Conservation (phyloP, 1,140 invertebrate genomes). For the Drosophila sturtevanti region DNA sequence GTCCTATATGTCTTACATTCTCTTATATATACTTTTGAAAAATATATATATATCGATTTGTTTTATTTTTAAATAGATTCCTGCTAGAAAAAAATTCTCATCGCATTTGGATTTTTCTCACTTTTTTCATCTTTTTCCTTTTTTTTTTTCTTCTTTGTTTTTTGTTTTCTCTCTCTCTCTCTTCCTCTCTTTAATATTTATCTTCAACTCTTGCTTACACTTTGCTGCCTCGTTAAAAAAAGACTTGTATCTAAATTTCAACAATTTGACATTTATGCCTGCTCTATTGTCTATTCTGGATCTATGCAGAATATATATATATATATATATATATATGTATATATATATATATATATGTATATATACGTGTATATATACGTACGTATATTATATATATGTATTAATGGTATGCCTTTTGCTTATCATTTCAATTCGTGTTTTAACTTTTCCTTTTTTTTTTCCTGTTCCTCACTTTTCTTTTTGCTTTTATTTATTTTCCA, state of each 20-base stretch:
- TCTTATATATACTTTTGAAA: conserved; percentile 72
- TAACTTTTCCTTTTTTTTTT: too few relatives aligned
- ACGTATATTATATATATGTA: conserved; percentile 33
- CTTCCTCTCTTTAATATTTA: too few relatives aligned
- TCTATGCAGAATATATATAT: conserved; percentile 21
- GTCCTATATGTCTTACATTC: conserved; percentile 74
- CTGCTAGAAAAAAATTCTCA: conserved; percentile 63
- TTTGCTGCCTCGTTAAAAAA: conserved; percentile 2
- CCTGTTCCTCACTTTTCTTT: too few relatives aligned
- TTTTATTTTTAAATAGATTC: conserved; percentile 62
- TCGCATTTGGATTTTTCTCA: conserved; percentile 49
- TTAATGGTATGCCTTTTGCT: too few relatives aligned
- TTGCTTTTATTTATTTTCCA: too few relatives aligned
- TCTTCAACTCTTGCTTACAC: too few relatives aligned
- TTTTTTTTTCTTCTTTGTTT: conserved; percentile 18
- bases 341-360: conserved; percentile 20
- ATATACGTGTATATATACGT: conserved; percentile 22
- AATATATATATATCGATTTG: conserved; percentile 60
- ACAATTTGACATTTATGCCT: conserved; percentile 70
- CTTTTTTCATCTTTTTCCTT: conserved; percentile 19
- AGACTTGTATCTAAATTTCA: conserved; percentile 66
- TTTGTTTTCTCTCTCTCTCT: neutral
- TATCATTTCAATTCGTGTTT: too few relatives aligned
- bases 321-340: conserved; percentile 24
- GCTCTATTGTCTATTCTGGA: conserved; percentile 41